These are phyloP conservation scores for Ictalurus furcatus DNA, from an alignment of 2,113 vertebrate species.

Conservation along the genomic window DNA sequence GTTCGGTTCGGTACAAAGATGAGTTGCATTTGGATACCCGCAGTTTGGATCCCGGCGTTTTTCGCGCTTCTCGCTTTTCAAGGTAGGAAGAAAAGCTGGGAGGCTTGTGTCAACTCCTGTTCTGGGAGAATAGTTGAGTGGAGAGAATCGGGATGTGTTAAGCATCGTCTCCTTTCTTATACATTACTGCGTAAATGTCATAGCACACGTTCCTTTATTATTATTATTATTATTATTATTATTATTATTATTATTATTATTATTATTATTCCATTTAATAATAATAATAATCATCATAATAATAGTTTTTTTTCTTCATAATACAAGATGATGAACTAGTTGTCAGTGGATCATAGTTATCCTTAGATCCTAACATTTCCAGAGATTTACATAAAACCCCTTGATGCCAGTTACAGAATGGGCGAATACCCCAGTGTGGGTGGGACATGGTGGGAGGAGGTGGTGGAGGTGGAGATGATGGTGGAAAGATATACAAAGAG, in stretches of 20 bases:
- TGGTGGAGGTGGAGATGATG: neutral
- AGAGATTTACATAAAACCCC: neutral
- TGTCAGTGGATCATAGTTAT: neutral
- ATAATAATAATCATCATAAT: neutral
- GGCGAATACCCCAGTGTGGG: neutral
- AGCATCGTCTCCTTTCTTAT: neutral
- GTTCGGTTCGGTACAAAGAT: constrained; percentile 36
- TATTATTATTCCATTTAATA: neutral
- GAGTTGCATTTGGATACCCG: constrained; percentile 57
- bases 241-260: neutral
- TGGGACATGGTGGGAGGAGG: neutral
- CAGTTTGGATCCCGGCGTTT: constrained; percentile 54
- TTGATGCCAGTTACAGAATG: neutral
- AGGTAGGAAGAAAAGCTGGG: constrained; percentile 45
- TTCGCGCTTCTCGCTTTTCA: constrained; percentile 54
- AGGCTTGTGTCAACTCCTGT: neutral
- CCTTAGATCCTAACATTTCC: neutral
- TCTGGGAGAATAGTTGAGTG: neutral
- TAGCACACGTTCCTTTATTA: neutral
- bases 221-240: neutral
- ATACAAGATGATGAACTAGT: neutral
- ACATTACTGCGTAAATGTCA: neutral
- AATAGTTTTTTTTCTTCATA: neutral
- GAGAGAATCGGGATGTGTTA: neutral
- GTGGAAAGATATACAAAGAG: neutral